phyloP scores from a whole-genome alignment of 1,140 invertebrate species.

The Rhagoletis zephyria region DNA sequence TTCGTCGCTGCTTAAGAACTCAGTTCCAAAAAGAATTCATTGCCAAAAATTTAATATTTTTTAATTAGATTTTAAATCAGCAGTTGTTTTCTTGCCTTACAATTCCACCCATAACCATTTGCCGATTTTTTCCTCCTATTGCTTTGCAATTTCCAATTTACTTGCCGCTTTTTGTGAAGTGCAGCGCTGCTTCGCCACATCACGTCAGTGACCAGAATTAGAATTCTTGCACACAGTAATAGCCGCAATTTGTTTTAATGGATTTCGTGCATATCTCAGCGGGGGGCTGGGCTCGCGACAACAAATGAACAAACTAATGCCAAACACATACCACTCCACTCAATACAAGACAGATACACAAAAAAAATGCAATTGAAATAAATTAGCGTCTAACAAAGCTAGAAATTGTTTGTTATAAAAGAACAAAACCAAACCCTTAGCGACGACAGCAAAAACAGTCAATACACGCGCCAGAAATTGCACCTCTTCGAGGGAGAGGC shows the following conservation, averaged over 20 bases:
- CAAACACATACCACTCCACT: neutral
- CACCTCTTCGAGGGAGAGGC: neutral
- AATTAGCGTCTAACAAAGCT: constrained; percentile 31
- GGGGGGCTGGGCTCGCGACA: neutral
- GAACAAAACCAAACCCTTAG: neutral
- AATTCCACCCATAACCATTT: neutral
- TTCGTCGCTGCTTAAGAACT: too few relatives aligned
- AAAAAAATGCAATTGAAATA: neutral
- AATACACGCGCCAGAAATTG: constrained; percentile 42
- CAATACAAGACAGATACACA: neutral
- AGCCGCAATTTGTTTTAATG: constrained; percentile 47
- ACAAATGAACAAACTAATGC: neutral
- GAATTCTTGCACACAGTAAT: neutral
- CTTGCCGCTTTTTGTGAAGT: constrained; percentile 25
- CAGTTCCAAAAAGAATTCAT: too few relatives aligned
- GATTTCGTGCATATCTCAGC: constrained; percentile 35
- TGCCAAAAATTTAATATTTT: too few relatives aligned
- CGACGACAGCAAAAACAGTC: neutral
- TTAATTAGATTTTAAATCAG: too few relatives aligned
- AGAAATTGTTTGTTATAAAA: neutral
- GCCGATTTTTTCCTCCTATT: neutral
- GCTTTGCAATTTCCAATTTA: neutral
- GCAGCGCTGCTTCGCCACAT: neutral
- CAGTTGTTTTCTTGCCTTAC: too few relatives aligned
- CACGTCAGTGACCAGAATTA: constrained; percentile 44